Conservation (phyloP, 2,113 vertebrate species). For the Otocyon megalotis region DNA sequence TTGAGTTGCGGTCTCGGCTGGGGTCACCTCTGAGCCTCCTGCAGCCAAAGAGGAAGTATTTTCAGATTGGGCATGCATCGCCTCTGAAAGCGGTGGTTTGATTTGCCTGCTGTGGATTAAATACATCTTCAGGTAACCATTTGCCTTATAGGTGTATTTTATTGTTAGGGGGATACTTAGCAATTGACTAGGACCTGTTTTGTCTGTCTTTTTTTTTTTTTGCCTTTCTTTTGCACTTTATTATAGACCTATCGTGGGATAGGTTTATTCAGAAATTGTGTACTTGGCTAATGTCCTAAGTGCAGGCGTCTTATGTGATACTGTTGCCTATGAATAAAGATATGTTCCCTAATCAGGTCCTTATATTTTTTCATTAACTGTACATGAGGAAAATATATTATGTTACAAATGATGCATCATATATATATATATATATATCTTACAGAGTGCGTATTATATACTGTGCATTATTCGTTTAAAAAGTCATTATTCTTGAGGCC, state of each 20-base stretch:
- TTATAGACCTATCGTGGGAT: constrained; percentile 93
- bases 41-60: constrained; percentile 89
- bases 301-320: constrained; percentile 92
- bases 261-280: constrained; percentile 96
- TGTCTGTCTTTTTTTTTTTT: constrained; percentile 83
- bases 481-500: constrained; percentile 97
- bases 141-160: constrained; percentile 96
- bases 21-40: constrained; percentile 88
- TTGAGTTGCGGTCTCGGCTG: constrained; percentile 80
- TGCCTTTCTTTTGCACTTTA: constrained; percentile 96
- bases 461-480: constrained; percentile 93
- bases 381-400: constrained; percentile 88
- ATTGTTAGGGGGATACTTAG: constrained; percentile 90
- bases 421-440: constrained; percentile 87
- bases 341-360: constrained; percentile 94
- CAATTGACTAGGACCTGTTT: constrained; percentile 87
- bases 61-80: constrained; percentile 75
- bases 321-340: constrained; percentile 98
- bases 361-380: constrained; percentile 90
- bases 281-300: constrained; percentile 97
- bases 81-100: constrained; percentile 83
- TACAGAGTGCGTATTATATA: constrained; percentile 90
- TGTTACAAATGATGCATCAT: constrained; percentile 91
- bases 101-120: constrained; percentile 91
- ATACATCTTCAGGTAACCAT: constrained; percentile 96